phyloP scores from a whole-genome alignment of 2,113 vertebrate genomes.

The Cygnus atratus region DNA sequence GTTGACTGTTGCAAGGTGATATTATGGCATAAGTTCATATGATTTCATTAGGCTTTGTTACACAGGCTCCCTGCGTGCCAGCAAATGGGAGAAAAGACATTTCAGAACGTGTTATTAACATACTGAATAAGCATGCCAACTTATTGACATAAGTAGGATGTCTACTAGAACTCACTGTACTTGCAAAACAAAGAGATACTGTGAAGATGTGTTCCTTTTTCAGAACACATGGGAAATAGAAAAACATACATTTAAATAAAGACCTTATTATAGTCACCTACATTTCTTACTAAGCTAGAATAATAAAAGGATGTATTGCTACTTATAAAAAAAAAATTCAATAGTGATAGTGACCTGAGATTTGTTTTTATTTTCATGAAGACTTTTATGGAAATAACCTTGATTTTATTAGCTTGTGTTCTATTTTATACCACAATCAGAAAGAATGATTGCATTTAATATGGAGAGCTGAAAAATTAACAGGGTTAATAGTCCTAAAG shows the following conservation, averaged over 20 bases:
- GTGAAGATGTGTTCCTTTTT: not conserved
- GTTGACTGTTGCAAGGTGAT: not conserved
- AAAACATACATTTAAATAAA: not conserved
- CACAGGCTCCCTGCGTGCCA: fast-evolving
- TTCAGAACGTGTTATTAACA: not conserved
- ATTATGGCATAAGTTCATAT: not conserved
- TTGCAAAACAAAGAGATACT: not conserved
- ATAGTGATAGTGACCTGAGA: not conserved
- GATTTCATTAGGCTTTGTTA: not conserved
- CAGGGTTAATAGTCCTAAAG: constrained; percentile 65
- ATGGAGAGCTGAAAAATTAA: constrained; percentile 59
- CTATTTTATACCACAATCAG: constrained; percentile 37
- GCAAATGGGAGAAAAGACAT: not conserved
- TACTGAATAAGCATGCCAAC: not conserved
- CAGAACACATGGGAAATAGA: not conserved
- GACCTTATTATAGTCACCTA: not conserved
- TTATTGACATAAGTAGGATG: not conserved
- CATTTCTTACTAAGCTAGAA: not conserved
- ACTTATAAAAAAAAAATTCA: not conserved
- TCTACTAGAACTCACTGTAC: not conserved
- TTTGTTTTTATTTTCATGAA: constrained; percentile 36
- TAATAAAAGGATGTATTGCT: not conserved
- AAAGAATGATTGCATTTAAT: constrained; percentile 58
- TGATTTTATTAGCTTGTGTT: constrained; percentile 70
- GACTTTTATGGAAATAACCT: constrained; percentile 52